A percentile compares a stretch with the other conserved stretches of the same genome.
Evolutionary conservation across 2,113 vertebrate genomes (phyloP).

Genomic region (Dromas ardeola): DNA sequence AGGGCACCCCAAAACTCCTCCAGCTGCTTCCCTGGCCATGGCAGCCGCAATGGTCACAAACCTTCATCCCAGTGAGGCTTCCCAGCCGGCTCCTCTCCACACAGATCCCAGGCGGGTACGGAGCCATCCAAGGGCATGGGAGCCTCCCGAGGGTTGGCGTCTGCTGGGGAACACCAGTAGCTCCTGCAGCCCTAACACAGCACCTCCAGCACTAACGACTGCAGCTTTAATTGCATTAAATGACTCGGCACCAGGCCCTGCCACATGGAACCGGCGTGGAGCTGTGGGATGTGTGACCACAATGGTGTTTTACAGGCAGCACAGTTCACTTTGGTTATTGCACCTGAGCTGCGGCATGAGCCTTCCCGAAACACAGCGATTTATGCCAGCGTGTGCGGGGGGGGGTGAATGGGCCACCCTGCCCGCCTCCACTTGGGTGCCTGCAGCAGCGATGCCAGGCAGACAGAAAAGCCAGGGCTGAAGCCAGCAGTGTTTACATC

Average conservation of each 20-base stretch:
- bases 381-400: fast-evolving
- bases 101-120: fast-evolving
- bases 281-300: neutral
- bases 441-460: neutral
- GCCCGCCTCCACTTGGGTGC: neutral
- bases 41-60: neutral
- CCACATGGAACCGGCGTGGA: fast-evolving
- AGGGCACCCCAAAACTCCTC: neutral
- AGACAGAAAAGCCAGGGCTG: neutral
- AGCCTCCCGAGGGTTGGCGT: neutral
- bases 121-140: neutral
- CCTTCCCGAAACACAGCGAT: neutral
- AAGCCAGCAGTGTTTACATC: neutral
- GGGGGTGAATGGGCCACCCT: too few species aligned
- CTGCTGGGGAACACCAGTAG: neutral
- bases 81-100: neutral
- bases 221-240: neutral
- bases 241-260: neutral
- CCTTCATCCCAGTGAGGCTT: neutral
- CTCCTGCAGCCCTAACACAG: neutral
- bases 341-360: neutral
- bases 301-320: neutral
- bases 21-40: neutral
- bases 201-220: neutral
- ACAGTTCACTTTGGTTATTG: neutral